These are phyloP conservation scores for Notamacropus eugenii DNA, from an alignment of 2,797 vertebrate genomes.

Conservation along the genomic window DNA sequence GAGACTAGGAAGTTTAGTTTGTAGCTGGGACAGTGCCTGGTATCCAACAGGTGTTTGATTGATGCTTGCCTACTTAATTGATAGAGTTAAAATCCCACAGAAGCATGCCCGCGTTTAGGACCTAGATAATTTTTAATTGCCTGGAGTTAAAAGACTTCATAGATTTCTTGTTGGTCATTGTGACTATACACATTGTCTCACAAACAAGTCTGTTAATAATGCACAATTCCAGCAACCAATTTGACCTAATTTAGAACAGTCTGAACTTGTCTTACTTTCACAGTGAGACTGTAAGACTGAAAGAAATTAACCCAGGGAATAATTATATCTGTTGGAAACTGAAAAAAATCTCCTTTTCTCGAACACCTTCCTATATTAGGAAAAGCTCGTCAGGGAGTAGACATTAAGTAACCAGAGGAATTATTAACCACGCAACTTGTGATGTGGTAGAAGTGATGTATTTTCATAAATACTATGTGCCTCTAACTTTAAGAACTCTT, in stretches of 20 bases:
- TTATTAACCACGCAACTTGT: conserved; percentile 17
- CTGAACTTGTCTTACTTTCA: conserved; percentile 2
- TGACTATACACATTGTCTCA: conserved; percentile 22
- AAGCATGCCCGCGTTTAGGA: background rate
- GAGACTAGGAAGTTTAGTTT: background rate
- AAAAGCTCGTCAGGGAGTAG: conserved; percentile 2
- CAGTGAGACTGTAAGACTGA: conserved; percentile 1
- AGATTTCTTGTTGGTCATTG: conserved; percentile 44
- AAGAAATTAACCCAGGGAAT: background rate
- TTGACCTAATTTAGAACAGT: conserved; percentile 44
- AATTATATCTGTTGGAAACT: conserved; percentile 26
- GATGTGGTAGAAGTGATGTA: background rate
- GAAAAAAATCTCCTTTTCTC: conserved; percentile 8
- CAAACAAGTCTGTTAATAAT: background rate
- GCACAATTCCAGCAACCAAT: conserved; percentile 44
- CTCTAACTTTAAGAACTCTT: background rate
- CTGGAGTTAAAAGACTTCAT: conserved; percentile 41
- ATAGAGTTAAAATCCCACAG: background rate
- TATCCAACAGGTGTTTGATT: background rate
- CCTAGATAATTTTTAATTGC: conserved; percentile 13
- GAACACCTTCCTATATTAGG: conserved; percentile 8
- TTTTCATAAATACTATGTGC: background rate
- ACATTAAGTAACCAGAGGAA: background rate
- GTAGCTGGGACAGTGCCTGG: background rate
- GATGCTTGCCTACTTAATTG: background rate